Evolutionary conservation across 2,113 vertebrate species (phyloP).

Genomic region (Dipodomys merriami): DNA sequence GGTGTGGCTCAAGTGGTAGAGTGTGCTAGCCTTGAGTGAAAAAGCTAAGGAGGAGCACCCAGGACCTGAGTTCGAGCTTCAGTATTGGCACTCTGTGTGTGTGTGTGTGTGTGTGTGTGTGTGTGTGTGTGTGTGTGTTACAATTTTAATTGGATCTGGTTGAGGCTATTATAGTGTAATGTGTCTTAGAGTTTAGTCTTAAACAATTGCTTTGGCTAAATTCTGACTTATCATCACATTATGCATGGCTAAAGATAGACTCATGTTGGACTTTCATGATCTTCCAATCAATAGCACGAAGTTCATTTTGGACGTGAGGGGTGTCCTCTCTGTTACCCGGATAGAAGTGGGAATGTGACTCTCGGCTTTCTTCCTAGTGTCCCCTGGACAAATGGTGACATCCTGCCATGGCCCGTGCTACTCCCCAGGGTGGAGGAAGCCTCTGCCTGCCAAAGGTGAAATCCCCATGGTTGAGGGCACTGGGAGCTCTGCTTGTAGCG

Average conservation of each 20-base stretch:
- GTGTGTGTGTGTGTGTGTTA: no score
- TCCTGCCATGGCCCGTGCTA: accelerated
- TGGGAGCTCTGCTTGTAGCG: no score
- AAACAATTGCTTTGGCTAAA: background rate
- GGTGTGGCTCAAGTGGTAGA: no score
- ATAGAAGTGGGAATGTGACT: background rate
- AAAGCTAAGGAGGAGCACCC: no score
- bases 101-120: no score
- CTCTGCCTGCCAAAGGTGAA: background rate
- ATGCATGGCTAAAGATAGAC: background rate
- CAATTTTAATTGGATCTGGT: background rate
- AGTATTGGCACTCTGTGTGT: no score
- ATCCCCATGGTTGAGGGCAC: background rate
- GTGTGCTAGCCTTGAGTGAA: no score
- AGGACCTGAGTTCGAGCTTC: no score
- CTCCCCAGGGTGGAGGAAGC: background rate
- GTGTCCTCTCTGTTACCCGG: background rate
- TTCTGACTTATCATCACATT: background rate
- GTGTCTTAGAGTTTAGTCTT: background rate
- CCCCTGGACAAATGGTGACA: background rate
- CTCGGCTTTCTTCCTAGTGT: background rate
- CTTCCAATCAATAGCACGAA: background rate
- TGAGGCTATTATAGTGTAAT: background rate
- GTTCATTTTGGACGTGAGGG: background rate
- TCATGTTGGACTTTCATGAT: background rate